phyloP scores from a whole-genome alignment of 2,797 vertebrate species.

The Gadopsis marmoratus region DNA sequence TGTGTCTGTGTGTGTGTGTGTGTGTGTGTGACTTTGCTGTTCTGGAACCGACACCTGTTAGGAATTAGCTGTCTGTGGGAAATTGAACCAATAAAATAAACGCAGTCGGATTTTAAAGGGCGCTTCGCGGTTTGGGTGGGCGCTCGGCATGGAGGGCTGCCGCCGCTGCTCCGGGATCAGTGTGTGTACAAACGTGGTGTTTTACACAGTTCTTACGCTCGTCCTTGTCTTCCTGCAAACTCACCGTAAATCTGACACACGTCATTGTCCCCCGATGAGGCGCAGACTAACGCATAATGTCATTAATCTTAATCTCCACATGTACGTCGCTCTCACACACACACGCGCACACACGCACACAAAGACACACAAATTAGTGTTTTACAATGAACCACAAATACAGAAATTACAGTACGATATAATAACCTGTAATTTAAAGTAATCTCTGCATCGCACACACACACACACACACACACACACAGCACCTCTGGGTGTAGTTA shows the following conservation, averaged over 20 bases:
- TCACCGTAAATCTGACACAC: not conserved
- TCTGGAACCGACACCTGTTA: not conserved
- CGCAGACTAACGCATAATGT: not conserved
- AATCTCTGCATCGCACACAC: slow-evolving; percentile 18
- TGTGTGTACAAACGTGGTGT: not conserved
- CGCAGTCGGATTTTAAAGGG: not conserved
- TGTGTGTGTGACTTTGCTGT: not conserved
- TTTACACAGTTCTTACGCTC: not conserved
- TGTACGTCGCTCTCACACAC: not conserved
- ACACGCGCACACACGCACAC: no score
- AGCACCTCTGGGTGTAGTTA: slow-evolving; percentile 22
- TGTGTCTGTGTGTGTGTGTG: slow-evolving; percentile 9
- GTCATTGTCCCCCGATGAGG: not conserved
- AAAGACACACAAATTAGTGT: not conserved
- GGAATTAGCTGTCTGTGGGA: not conserved
- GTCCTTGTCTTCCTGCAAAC: not conserved
- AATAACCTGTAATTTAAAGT: slow-evolving; percentile 29
- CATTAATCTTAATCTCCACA: slow-evolving; percentile 16
- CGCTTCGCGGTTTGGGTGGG: not conserved
- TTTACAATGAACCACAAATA: slow-evolving; percentile 12
- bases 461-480: slow-evolving; percentile 13
- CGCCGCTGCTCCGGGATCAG: no score
- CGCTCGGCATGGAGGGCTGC: no score
- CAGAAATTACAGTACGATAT: not conserved
- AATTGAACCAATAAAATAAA: not conserved